Evolutionary conservation across 1,140 invertebrate species (phyloP).

Genomic region (Drosophila teissieri): DNA sequence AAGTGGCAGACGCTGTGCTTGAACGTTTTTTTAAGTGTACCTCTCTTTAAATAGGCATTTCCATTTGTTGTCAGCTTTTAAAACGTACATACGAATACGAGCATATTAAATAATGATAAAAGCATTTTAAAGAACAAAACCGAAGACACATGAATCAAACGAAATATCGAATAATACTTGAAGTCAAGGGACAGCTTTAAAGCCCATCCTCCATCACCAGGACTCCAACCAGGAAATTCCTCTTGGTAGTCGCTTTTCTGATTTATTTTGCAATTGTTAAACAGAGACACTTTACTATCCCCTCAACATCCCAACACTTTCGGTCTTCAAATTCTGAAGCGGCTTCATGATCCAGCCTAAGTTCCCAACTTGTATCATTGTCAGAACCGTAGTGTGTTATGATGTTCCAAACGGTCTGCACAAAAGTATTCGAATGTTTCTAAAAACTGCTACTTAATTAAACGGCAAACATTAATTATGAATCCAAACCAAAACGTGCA

Average conservation of each 20-base stretch:
- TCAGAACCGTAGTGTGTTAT: constrained; percentile 45
- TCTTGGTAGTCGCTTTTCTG: constrained; percentile 43
- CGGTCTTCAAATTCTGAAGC: constrained; percentile 23
- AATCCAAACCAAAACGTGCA: constrained; percentile 46
- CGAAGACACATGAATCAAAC: constrained; percentile 23
- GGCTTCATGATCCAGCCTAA: constrained; percentile 12
- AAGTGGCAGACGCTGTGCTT: constrained; percentile 29
- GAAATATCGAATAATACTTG: constrained; percentile 35
- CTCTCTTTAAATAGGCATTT: constrained; percentile 74
- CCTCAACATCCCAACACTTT: not conserved
- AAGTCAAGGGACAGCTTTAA: constrained; percentile 33
- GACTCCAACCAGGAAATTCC: constrained; percentile 1
- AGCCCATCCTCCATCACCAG: constrained; percentile 23
- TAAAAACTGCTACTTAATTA: constrained; percentile 40
- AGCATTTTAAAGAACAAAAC: constrained; percentile 63
- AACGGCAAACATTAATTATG: constrained; percentile 36
- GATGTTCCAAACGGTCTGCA: constrained; percentile 63
- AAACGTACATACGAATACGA: constrained; percentile 74
- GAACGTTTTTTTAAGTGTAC: constrained; percentile 74
- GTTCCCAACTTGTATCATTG: constrained; percentile 39
- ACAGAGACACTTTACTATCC: constrained; percentile 54
- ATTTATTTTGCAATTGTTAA: constrained; percentile 80
- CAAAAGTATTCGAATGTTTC: constrained; percentile 68
- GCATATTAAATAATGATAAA: constrained; percentile 59
- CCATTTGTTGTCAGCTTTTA: constrained; percentile 83